Base-by-base conservation (phyloP, 2,888 invertebrate genomes). In the Agrochola circellaris region DNA sequence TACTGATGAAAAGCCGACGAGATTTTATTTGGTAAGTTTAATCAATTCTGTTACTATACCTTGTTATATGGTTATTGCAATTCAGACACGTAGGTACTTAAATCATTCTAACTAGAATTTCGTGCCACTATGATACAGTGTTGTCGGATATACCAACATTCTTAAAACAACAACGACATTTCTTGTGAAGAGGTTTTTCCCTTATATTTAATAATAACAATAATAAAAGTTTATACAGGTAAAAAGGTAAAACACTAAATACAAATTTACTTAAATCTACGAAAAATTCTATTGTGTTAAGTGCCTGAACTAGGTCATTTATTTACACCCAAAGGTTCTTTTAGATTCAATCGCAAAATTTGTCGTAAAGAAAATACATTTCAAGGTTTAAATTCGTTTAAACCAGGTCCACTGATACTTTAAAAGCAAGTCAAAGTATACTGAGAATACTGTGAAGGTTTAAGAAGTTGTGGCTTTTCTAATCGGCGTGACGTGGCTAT, bases 401-500 rank as follows among this genome's bases (percentile, higher is more conserved):
- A 23, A 78, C 13, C 23, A 48, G 45, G 58, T 58, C 26, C 38
- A 2, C 0, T 17, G 23, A 26, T 38, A 20, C 20, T 51, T 34
- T 30, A 20, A 79, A 69, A 42, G 17, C 6, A n/a, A 51, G 20
- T 42, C 13, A 51, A 45, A 7, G 0, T 13, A 11, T 60, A 23
- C 13, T 23, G 2, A 30, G 34, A 15, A 9, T 23, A 5, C 60
- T 15, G 30, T 58, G 17, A 58, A 26, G 15, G 58, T 15, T 56
- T 56, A 5, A 13, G n/a, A 5, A 56, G 13, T n/a, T n/a, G 48
- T 34, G 26, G 30, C 38, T 38, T 58, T 51, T n/a, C 30, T 64
- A 64, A 81, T 70, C 56, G 6, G 56, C 70, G 71, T 68, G 20
- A 48, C 72, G 45, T 20, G 61, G 13, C 34, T n/a, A 42, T 81